Percentiles rank a stretch among this genome's conserved stretches.
Conservation (phyloP, 2,888 invertebrate species). For the Strigamia transsilvanica region DNA sequence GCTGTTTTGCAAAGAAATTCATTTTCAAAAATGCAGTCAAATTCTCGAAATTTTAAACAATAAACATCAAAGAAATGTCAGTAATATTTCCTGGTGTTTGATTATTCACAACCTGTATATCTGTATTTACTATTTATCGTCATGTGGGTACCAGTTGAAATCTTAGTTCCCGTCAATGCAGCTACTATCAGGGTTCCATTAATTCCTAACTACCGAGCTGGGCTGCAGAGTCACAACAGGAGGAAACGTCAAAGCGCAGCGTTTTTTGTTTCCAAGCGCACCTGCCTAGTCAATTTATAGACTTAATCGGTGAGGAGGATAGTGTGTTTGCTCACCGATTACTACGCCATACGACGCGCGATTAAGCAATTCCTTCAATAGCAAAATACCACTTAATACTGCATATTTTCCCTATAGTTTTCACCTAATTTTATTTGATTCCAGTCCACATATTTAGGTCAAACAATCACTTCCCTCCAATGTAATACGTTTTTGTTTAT, state of each 20-base stretch:
- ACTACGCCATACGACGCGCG: slow-evolving; percentile 30
- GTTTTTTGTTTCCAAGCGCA: slow-evolving; percentile 13
- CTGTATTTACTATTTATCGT: neutral
- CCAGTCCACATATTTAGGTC: neutral
- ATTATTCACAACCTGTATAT: neutral
- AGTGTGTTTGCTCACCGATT: slow-evolving; percentile 39
- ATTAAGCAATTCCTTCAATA: slow-evolving; percentile 39
- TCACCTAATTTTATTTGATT: neutral
- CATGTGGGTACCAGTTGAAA: slow-evolving; percentile 18
- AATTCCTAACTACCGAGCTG: slow-evolving; percentile 14
- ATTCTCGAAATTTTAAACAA: no score
- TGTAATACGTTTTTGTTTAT: no score
- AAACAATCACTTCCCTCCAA: neutral
- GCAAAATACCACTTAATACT: slow-evolving; percentile 31
- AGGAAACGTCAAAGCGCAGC: slow-evolving; percentile 36
- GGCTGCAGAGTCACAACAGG: slow-evolving; percentile 43
- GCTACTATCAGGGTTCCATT: neutral
- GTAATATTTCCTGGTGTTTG: no score
- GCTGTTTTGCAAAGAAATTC: no score
- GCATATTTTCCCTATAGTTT: neutral
- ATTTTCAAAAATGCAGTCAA: no score
- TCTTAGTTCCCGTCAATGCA: slow-evolving; percentile 11
- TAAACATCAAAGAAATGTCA: no score
- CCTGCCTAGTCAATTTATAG: slow-evolving; percentile 45
- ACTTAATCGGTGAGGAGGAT: slow-evolving; percentile 39